These are phyloP conservation scores for Halcyon chelicuti DNA, from an alignment of 2,797 vertebrate species.

Conservation along the genomic window DNA sequence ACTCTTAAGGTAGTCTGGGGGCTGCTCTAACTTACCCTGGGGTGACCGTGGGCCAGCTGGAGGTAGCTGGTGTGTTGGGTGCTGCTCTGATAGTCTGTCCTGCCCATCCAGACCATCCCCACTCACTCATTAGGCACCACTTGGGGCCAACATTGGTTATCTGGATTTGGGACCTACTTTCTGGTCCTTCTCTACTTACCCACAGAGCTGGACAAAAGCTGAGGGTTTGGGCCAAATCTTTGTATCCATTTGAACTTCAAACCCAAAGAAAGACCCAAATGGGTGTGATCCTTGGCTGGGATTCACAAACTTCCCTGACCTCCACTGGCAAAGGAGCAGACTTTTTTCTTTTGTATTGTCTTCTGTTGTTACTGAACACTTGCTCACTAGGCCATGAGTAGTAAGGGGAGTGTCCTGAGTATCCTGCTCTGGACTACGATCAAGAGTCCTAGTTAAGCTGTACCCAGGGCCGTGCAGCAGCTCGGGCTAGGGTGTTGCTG, in stretches of 20 bases:
- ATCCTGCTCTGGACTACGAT: not conserved
- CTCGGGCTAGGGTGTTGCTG: accelerated
- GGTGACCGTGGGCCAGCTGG: not conserved
- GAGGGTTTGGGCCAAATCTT: not conserved
- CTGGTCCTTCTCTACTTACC: not conserved
- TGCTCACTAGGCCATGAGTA: accelerated
- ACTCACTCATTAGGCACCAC: accelerated
- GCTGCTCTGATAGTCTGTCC: not conserved
- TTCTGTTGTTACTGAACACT: not conserved
- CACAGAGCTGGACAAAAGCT: not conserved
- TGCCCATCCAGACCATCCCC: not conserved
- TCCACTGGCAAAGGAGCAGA: accelerated
- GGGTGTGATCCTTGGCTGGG: not conserved
- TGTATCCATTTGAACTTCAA: not conserved
- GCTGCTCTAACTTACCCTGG: not conserved
- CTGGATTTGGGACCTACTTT: not conserved
- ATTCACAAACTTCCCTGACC: not conserved
- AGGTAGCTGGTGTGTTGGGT: not conserved
- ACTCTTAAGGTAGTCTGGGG: not conserved
- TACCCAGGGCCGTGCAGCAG: accelerated
- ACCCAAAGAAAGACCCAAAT: not conserved
- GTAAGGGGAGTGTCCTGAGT: not conserved
- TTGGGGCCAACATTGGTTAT: accelerated
- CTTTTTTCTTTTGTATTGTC: not conserved
- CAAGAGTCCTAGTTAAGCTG: no score